Conservation (phyloP, 2,888 invertebrate genomes). For the Rugalucina vietnamica region DNA sequence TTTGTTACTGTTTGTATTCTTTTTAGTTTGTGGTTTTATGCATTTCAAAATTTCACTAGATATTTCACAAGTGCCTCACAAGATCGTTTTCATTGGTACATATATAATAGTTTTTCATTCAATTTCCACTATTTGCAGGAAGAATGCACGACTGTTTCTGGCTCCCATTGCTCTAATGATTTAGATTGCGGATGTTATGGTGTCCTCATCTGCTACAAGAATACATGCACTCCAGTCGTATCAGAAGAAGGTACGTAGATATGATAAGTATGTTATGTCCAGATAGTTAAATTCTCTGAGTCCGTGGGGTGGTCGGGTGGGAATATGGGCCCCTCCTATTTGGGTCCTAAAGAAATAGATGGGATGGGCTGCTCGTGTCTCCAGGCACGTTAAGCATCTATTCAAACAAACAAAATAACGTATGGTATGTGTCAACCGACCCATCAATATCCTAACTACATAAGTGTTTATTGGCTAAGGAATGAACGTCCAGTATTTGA, state of each 20-base stretch:
- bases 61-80: background rate
- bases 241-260: background rate
- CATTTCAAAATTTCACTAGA: background rate
- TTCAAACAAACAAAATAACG: background rate
- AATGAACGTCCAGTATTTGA: no score
- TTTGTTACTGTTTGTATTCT: background rate
- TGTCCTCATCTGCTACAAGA: background rate
- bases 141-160: background rate
- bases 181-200: background rate
- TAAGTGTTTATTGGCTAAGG: no score
- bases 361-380: background rate
- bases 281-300: background rate
- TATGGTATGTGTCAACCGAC: background rate
- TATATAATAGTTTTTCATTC: background rate
- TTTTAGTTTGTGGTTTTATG: background rate
- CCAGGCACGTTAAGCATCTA: background rate
- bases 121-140: background rate
- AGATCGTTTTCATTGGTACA: background rate
- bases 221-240: background rate
- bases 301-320: background rate
- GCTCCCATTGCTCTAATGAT: background rate
- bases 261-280: background rate
- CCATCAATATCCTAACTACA: no score
- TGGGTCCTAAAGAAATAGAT: background rate
- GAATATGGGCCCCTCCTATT: no score